Evolutionary conservation across 2,113 vertebrate species (phyloP).

Genomic region (Ceuthmochares aereus): DNA sequence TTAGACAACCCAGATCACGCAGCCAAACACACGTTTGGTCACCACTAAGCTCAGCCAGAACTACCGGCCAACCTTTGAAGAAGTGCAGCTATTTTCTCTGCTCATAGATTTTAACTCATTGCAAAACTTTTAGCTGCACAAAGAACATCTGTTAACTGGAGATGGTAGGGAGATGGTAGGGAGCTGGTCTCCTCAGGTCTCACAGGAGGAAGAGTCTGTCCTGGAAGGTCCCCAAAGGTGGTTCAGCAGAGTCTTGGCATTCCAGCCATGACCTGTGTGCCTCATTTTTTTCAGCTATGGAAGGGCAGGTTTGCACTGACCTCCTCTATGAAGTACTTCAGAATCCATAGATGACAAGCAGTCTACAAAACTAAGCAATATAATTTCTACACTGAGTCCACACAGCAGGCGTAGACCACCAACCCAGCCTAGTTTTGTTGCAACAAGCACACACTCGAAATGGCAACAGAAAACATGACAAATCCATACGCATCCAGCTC

Average conservation of each 20-base stretch:
- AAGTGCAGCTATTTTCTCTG: not conserved
- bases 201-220: not conserved
- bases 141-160: not conserved
- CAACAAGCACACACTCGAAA: not conserved
- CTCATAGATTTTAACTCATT: not conserved
- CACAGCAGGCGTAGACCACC: not conserved
- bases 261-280: too few relatives aligned
- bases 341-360: not conserved
- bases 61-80: not conserved
- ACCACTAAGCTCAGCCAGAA: not conserved
- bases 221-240: not conserved
- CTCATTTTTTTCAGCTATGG: not conserved
- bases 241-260: not conserved
- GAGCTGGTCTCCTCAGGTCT: not conserved
- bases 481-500: not conserved
- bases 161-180: not conserved
- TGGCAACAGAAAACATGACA: not conserved
- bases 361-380: not conserved
- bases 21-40: not conserved
- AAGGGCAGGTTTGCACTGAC: not conserved
- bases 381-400: not conserved
- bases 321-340: not conserved
- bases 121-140: not conserved
- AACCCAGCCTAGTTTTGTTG: not conserved
- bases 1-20: not conserved